Evolutionary conservation across 1,140 invertebrate genomes (phyloP), one percentile per base, ranked within the genome.

Genomic region (Drosophila rhopaloa): DNA sequence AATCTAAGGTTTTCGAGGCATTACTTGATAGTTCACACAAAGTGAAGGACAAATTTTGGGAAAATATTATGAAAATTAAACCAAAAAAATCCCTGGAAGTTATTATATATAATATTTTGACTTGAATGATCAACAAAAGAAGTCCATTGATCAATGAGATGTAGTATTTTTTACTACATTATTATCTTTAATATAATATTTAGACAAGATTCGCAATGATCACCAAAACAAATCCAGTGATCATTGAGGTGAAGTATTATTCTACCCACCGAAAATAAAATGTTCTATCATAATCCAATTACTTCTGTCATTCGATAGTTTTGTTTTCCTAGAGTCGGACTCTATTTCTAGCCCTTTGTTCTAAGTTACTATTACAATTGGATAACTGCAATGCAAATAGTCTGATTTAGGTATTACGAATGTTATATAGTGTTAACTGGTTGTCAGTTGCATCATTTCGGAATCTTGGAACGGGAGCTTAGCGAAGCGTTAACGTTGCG

Each of bases 401-500:
- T 16, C 5, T 1, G 16, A 32, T n/a, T 40, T 40, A 56, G 35
- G 37, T 56, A 40, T 55, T 55, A 59, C 56, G 43, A 27, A 24
- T 55, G 53, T 35, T 4, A 24, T n/a, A 24, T 27, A 29, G 8
- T 10, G 27, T 35, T 43, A 60, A 43, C 60, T 59, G 16, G 9
- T 10, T 40, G 32, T 0, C 24, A 43, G 60, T 62, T 63, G 60
- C 60, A 61, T 63, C 55, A 63, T 24, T 63, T 43, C 13, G 55
- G 55, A 62, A 59, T 59, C 60, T 41, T 62, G 37, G 38, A 41
- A 6, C 27, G 24, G 14, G 37, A 43, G 38, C 32, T 63, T 63
- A 63, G 38, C 60, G 60, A 61, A 60, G 60, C 60, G 60, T 63
- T 63, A 63, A 43, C 60, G 16, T 8, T 35, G 55, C 60, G n/a